phyloP scores from a whole-genome alignment of 1,140 invertebrate species.

The Drosophila virilis region DNA sequence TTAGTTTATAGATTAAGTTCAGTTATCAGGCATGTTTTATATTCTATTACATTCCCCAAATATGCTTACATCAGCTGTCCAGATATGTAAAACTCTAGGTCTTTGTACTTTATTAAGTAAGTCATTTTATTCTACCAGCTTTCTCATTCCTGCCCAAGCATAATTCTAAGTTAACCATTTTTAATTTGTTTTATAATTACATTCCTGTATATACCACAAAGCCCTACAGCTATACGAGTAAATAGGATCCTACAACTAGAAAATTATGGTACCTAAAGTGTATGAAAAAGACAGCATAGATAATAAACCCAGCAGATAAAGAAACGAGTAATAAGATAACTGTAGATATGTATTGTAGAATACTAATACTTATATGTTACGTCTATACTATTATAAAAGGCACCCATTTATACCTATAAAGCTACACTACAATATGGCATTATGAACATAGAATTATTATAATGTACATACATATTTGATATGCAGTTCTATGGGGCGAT shows the following conservation, averaged over 20 bases:
- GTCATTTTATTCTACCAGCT: constrained; percentile 14
- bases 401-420: constrained; percentile 50
- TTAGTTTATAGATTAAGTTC: constrained; percentile 35
- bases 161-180: constrained; percentile 11
- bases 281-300: constrained; percentile 54
- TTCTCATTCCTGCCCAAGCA: neutral
- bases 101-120: constrained; percentile 8
- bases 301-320: constrained; percentile 42
- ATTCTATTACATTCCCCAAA: constrained; percentile 2
- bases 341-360: constrained; percentile 81
- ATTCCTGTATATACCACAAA: constrained; percentile 73
- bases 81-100: constrained; percentile 13
- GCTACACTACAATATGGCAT: constrained; percentile 19
- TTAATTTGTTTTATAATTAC: constrained; percentile 32
- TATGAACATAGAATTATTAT: constrained; percentile 39
- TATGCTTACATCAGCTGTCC: constrained; percentile 7
- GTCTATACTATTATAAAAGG: constrained; percentile 29
- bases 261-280: constrained; percentile 74
- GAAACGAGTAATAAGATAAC: constrained; percentile 55
- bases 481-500: constrained; percentile 10
- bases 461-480: constrained; percentile 41
- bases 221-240: constrained; percentile 43
- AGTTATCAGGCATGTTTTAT: constrained; percentile 15
- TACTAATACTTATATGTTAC: constrained; percentile 49
- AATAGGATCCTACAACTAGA: constrained; percentile 63